A percentile compares a stretch with the other conserved stretches of the same genome.
These are phyloP conservation scores for Antechinus stuartii DNA, from an alignment of 2,113 vertebrate genomes.

Conservation along the genomic window DNA sequence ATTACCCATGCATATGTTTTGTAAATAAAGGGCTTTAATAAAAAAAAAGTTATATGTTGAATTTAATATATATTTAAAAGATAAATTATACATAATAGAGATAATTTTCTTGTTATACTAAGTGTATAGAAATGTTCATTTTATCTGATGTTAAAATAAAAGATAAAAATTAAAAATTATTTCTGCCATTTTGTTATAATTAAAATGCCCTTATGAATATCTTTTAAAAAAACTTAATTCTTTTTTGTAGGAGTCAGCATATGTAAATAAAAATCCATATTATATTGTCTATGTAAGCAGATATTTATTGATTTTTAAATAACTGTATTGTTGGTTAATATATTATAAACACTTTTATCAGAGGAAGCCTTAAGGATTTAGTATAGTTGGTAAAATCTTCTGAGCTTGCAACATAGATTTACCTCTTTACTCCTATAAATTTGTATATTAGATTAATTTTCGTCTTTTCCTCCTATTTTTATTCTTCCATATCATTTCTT, in stretches of 20 bases:
- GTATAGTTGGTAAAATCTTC: not conserved
- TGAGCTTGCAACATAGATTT: not conserved
- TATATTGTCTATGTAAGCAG: not conserved
- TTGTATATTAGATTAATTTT: conserved; percentile 43
- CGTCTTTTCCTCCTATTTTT: not conserved
- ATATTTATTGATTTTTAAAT: not conserved
- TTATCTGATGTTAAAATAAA: not conserved
- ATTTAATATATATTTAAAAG: not conserved
- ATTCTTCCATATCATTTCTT: not conserved
- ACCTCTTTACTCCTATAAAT: conserved; percentile 41
- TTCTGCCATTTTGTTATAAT: not conserved
- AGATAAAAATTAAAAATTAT: not conserved
- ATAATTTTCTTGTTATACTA: not conserved
- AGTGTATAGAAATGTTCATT: not conserved
- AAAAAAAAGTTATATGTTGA: not conserved
- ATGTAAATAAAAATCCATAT: not conserved
- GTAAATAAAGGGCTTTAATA: no score
- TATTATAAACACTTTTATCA: not conserved
- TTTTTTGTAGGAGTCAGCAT: not conserved
- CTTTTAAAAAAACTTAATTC: not conserved
- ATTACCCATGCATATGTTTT: no score
- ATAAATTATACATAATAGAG: not conserved
- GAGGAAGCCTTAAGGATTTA: not conserved
- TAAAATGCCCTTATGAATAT: not conserved
- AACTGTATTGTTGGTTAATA: not conserved